A percentile compares a stretch with the other conserved stretches of the same genome.
Evolutionary conservation across 2,888 invertebrate genomes (phyloP).

Genomic region (Nomada flava): DNA sequence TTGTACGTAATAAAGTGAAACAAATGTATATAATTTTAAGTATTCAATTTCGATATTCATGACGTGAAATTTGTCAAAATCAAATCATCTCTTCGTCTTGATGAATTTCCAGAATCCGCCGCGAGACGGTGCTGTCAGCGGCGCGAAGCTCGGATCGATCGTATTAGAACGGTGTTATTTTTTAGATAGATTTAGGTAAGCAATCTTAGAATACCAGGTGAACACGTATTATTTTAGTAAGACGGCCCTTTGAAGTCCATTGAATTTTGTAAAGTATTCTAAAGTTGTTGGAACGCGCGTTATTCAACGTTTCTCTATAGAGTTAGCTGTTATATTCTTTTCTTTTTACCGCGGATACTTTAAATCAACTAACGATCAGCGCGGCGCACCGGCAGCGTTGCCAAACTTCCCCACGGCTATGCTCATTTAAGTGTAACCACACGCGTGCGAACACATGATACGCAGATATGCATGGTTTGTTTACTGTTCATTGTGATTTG

Average conservation of each 20-base stretch:
- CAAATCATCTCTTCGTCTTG: conserved; percentile 53
- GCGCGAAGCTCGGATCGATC: conserved; percentile 79
- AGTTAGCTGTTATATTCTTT: conserved; percentile 77
- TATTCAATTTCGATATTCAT: conserved; percentile 1
- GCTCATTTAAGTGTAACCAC: conserved; percentile 38
- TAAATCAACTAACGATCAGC: conserved; percentile 82
- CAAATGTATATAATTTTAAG: conserved; percentile 2
- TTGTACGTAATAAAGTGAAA: neutral
- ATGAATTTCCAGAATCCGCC: conserved; percentile 9
- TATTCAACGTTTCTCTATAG: conserved; percentile 46
- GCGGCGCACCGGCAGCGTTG: conserved; percentile 77
- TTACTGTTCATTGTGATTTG: conserved; percentile 58
- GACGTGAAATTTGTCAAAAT: conserved; percentile 46
- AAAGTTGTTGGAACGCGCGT: conserved; percentile 38
- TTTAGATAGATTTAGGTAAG: conserved; percentile 75
- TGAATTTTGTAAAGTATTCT: conserved; percentile 5
- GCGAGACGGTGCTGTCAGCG: conserved; percentile 65
- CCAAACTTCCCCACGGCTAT: conserved; percentile 59
- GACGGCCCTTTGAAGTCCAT: neutral
- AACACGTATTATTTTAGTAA: conserved; percentile 58
- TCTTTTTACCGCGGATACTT: conserved; percentile 83
- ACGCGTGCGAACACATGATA: conserved; percentile 53
- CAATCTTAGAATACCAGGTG: conserved; percentile 41
- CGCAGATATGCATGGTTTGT: conserved; percentile 56
- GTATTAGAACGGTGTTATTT: conserved; percentile 74